Base-by-base conservation (phyloP, 2,797 vertebrate species). In the Micrastur ruficollis region DNA sequence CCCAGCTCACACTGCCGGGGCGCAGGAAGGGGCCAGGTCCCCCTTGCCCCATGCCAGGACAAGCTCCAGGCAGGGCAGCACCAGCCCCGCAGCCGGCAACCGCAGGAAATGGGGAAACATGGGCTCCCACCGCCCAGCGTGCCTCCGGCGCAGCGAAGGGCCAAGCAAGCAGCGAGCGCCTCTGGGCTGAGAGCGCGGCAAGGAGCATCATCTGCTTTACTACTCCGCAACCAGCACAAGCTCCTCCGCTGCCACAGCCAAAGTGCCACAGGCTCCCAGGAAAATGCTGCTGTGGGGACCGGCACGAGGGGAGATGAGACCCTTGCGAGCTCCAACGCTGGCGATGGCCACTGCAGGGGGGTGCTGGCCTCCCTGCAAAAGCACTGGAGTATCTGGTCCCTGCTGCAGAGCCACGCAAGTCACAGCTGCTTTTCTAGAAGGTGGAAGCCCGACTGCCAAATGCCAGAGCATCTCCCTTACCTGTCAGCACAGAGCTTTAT, bases 31-130 rank as follows among this genome's bases (percentile, higher is more conserved):
- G 58, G 19, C 14, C 63, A 38, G 4, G 16, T 46, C 44, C 17
- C 15, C 32, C 56, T 36, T 1, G 0, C 21, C 12, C 49, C 7
- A 1, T 4, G 2, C 3, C 0, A 3, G 22, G 27, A 44, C 40
- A 11, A n/a, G 55, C 32, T 34, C 32, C 31, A 1, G 53, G 42
- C 40, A 49, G 15, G 14, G 42, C 70, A 70, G 56, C 2, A 1
- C 31, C 70, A 65, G 50, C 44, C 31, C 44, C 9, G 0, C 1
- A 0, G 73, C 47, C 2, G 3, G 49, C 49, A 44, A 44, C 44
- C 44, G 17, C 44, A 44, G 44, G 44, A 44, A 18, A 44, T 4
- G 9, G 44, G 44, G 44, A 44, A 26, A 14, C 0, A 0, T 2
- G 29, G 61, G 70, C 22, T 75, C 52, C 61, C 74, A 58, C 20